Percentiles rank a stretch among this genome's conserved stretches.
Conservation (phyloP, 2,888 invertebrate species). For the Noctua pronuba region DNA sequence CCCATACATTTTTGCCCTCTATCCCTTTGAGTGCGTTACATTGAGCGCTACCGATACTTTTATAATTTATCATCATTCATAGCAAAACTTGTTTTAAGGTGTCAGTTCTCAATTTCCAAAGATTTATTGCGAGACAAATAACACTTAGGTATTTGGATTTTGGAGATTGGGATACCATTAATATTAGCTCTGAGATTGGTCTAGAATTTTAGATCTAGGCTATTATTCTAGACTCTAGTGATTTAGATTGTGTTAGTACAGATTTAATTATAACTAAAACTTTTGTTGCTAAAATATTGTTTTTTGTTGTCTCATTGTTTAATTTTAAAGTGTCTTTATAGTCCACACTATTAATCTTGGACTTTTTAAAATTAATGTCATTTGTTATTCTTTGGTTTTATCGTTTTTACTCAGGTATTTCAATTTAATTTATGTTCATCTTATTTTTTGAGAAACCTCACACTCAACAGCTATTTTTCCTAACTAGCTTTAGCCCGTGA, state of each 20-base stretch:
- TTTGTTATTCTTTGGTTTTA: neutral
- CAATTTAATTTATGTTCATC: neutral
- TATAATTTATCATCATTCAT: neutral
- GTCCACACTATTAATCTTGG: constrained; percentile 2
- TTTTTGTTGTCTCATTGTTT: neutral
- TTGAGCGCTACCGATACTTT: neutral
- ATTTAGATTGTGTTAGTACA: neutral
- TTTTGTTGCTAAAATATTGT: neutral
- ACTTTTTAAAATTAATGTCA: neutral
- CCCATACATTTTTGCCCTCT: too few relatives aligned
- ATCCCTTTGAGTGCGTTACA: neutral
- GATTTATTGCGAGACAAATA: constrained; percentile 14
- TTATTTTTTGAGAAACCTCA: neutral
- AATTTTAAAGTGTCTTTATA: neutral
- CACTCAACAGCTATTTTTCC: neutral
- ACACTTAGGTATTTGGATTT: too few relatives aligned
- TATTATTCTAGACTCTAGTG: neutral
- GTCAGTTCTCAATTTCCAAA: neutral
- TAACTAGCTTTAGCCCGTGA: neutral
- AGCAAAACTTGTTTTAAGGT: neutral
- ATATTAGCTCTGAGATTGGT: constrained; percentile 8
- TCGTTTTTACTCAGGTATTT: neutral
- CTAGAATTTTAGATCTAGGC: neutral
- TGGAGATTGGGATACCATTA: constrained; percentile 23
- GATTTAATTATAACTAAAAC: neutral